Evolutionary conservation across 2,797 vertebrate species (phyloP).

Genomic region (Sorex maritimensis): DNA sequence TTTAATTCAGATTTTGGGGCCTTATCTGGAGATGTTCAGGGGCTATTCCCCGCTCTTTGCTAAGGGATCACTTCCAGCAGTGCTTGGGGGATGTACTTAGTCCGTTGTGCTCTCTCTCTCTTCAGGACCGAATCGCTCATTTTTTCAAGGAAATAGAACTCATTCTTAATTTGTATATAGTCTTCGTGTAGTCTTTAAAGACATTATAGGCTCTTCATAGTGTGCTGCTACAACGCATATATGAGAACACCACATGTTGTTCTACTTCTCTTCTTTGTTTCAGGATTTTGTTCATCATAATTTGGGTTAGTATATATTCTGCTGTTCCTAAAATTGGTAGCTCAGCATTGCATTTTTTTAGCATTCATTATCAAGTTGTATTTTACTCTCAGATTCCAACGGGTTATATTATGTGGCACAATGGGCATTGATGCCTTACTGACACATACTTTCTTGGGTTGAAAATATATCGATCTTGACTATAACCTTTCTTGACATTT

Average conservation of each 20-base stretch:
- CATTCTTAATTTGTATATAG: constrained; percentile 29
- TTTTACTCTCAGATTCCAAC: constrained; percentile 76
- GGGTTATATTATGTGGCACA: constrained; percentile 56
- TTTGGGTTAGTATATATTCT: constrained; percentile 79
- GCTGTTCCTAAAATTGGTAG: constrained; percentile 79
- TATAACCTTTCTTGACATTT: constrained; percentile 45
- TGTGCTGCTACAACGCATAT: neutral
- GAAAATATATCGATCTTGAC: constrained; percentile 64
- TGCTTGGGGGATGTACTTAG: too few species aligned
- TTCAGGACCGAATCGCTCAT: too few species aligned
- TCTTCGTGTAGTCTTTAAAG: neutral
- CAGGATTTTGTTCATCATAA: constrained; percentile 54
- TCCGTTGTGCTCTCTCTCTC: too few species aligned
- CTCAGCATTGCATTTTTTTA: constrained; percentile 80
- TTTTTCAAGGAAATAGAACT: constrained; percentile 36
- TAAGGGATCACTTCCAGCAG: too few species aligned
- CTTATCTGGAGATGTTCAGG: too few species aligned
- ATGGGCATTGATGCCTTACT: constrained; percentile 47
- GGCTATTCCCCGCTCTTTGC: too few species aligned
- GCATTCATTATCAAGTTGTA: constrained; percentile 81
- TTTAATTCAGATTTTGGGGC: too few species aligned
- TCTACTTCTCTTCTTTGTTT: constrained; percentile 61
- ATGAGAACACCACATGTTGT: neutral
- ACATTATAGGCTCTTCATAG: neutral
- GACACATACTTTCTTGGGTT: constrained; percentile 50